Evolutionary conservation across 1,140 invertebrate genomes (phyloP), one percentile per base, ranked within the genome.

Genomic region (Lethrus apterus): DNA sequence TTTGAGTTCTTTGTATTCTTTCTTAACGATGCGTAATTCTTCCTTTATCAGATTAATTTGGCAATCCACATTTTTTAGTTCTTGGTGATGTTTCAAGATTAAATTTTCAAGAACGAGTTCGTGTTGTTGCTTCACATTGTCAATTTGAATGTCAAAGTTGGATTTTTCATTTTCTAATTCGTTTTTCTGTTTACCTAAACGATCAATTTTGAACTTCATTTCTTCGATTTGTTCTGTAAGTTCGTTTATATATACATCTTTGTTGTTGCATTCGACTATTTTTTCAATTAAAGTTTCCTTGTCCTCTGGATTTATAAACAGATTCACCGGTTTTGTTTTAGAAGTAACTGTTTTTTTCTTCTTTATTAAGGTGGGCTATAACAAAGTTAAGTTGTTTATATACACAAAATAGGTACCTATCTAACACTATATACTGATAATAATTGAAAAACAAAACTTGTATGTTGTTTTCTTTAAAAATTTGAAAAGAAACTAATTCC

Each of bases 81-180:
- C 5, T 26, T 26, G 24, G 24, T 26, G n/a, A 7, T 26, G 5
- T 26, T n/a, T 26, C 24, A 26, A n/a, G 5, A 26, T 26, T 26
- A 26, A 26, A 7, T 26, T 26, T 26, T 26, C 23, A 5, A 26
- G n/a, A 5, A 7, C 23, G 5, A 7, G 5, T 26, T 26, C 23
- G 5, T 26, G 49, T 49, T 69, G 65, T 33, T 67, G 65, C 33
- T 67, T 60, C 46, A 69, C 54, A 0, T 62, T 58, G 0, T 56
- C 59, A 4, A 66, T 63, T 2, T 64, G 45, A 1, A 64, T 63
- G 34, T 63, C 62, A 41, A 65, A 67, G 48, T 63, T 64, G 21
- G 52, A 58, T 58, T 70, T 55, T 44, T 71, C 69, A 14, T 60
- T 56, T 44, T 66, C 62, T 8, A 72, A 46, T 7, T 63, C 63